Evolutionary conservation across 2,797 vertebrate species (phyloP).

Genomic region (Rhynchonycteris naso): DNA sequence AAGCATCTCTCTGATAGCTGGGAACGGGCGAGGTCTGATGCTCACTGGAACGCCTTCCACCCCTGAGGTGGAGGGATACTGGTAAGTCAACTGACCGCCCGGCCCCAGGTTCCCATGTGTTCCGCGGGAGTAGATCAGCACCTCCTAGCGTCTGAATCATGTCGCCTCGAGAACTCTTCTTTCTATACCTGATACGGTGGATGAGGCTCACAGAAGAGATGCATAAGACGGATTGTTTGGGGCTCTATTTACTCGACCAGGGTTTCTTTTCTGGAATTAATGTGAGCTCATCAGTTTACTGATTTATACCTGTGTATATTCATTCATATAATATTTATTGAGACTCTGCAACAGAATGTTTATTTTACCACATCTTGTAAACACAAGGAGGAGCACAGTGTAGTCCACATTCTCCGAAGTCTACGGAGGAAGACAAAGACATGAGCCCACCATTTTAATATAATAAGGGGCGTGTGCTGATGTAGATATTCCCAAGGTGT

Average conservation of each 20-base stretch:
- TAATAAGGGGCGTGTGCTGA: neutral
- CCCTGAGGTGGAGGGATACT: neutral
- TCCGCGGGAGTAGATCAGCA: neutral
- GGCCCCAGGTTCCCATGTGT: neutral
- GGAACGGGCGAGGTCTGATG: neutral
- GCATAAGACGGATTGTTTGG: neutral
- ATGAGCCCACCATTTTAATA: neutral
- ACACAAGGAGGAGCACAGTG: neutral
- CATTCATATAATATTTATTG: slow-evolving; percentile 6
- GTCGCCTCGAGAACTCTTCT: neutral
- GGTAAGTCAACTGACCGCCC: neutral
- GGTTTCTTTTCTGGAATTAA: slow-evolving; percentile 44
- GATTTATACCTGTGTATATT: neutral
- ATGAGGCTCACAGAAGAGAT: neutral
- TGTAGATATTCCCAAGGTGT: neutral
- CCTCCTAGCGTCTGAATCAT: neutral
- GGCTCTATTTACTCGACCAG: neutral
- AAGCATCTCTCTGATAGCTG: neutral
- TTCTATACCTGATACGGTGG: neutral
- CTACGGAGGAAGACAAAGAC: slow-evolving; percentile 9
- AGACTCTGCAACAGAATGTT: neutral
- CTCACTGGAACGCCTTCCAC: neutral
- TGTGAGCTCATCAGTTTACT: neutral
- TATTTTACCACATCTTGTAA: slow-evolving; percentile 31
- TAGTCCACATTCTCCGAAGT: neutral